These are phyloP conservation scores for Bembecia ichneumoniformis DNA, from an alignment of 2,888 invertebrate species.

Conservation along the genomic window DNA sequence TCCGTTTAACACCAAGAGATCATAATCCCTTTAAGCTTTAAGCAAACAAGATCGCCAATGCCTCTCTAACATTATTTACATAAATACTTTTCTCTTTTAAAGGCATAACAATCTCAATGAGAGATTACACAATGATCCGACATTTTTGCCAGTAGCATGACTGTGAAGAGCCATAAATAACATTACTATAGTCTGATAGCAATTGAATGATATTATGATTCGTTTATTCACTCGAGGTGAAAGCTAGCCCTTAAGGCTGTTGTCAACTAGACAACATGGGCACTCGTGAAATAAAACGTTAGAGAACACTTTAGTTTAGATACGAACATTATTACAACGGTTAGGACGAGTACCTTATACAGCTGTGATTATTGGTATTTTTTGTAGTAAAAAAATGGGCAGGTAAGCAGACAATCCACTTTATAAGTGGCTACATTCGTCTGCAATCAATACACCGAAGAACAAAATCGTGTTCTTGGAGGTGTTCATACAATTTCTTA, in stretches of 20 bases:
- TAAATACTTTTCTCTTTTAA: background rate
- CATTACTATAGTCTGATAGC: background rate
- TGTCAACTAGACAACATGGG: background rate
- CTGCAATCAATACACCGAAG: too few relatives aligned
- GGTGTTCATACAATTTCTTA: too few relatives aligned
- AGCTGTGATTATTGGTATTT: too few relatives aligned
- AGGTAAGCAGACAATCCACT: too few relatives aligned
- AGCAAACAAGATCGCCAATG: background rate
- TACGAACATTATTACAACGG: too few relatives aligned
- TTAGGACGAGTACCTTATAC: too few relatives aligned
- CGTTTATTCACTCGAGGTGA: slow-evolving; percentile 4
- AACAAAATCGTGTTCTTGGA: too few relatives aligned
- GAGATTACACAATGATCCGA: slow-evolving; percentile 5
- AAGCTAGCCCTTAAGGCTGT: slow-evolving; percentile 1
- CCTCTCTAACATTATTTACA: background rate
- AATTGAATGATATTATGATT: background rate
- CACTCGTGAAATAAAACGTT: background rate
- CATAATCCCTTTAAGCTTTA: background rate
- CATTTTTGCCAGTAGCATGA: slow-evolving; percentile 3
- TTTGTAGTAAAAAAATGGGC: too few relatives aligned
- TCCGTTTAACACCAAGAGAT: too few relatives aligned
- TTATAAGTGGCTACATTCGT: too few relatives aligned
- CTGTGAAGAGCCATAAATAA: slow-evolving; percentile 2
- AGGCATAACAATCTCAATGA: background rate
- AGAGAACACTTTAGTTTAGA: too few relatives aligned